Evolutionary conservation across 1,140 invertebrate genomes (phyloP).

Genomic region (Habropoda laboriosa): DNA sequence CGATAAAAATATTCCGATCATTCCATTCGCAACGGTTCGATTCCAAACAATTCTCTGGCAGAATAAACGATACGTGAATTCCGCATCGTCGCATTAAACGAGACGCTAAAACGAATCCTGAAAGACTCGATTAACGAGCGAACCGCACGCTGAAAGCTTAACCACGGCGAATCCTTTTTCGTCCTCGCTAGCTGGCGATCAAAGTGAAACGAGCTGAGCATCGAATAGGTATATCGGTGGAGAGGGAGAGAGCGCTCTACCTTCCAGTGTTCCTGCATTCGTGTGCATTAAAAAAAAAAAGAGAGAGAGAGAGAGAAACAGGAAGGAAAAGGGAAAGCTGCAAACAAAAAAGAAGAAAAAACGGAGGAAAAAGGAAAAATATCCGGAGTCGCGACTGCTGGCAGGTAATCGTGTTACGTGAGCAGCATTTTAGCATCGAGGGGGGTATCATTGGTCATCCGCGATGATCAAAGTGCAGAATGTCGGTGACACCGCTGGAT

Average conservation of each 20-base stretch:
- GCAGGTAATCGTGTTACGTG: constrained; percentile 21
- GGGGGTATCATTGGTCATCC: constrained; percentile 41
- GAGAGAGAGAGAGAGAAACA: neutral
- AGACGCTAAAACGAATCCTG: constrained; percentile 26
- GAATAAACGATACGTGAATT: neutral
- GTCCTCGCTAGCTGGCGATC: constrained; percentile 10
- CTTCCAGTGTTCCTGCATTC: neutral
- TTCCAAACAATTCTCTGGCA: neutral
- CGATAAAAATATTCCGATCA: no score
- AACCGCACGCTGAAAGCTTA: constrained; percentile 36
- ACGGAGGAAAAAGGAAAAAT: neutral
- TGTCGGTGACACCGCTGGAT: constrained; percentile 37
- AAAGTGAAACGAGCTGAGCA: constrained; percentile 29
- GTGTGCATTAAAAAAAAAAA: constrained; percentile 9
- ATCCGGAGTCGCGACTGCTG: constrained; percentile 1
- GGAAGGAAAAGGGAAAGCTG: neutral
- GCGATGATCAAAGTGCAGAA: constrained; percentile 57
- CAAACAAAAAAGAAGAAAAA: neutral
- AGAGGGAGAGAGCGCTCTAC: constrained; percentile 6
- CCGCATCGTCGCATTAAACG: neutral
- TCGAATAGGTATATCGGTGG: constrained; percentile 4
- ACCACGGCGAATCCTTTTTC: constrained; percentile 27
- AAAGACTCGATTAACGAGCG: constrained; percentile 30
- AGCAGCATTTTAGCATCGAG: constrained; percentile 37
- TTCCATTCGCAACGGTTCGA: neutral